A percentile compares a stretch with the other conserved stretches of the same genome.
Conservation (phyloP, 2,113 vertebrate species). For the Abramis brama region DNA sequence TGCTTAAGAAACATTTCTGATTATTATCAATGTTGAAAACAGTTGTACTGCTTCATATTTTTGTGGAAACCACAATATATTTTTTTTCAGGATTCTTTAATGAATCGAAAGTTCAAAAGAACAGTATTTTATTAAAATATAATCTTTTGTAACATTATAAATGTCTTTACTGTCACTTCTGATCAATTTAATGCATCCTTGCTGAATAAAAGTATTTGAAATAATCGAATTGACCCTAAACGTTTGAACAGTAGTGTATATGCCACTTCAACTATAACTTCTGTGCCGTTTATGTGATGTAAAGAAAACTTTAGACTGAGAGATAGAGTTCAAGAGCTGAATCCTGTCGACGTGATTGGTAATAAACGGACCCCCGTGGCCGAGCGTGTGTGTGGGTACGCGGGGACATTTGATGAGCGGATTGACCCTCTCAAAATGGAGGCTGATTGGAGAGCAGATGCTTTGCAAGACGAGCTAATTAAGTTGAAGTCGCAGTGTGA, state of each 20-base stretch:
- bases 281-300: neutral
- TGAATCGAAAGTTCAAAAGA: neutral
- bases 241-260: neutral
- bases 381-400: neutral
- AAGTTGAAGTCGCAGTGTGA: constrained; percentile 42
- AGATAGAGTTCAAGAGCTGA: neutral
- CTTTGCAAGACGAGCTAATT: constrained; percentile 53
- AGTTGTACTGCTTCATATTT: neutral
- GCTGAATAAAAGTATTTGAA: neutral
- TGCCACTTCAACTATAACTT: neutral
- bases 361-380: neutral
- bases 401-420: constrained; percentile 38
- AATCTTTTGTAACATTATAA: neutral
- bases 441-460: constrained; percentile 60
- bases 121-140: too few species aligned
- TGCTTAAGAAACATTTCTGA: neutral
- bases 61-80: neutral
- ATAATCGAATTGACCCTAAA: neutral
- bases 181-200: neutral
- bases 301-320: neutral
- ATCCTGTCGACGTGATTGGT: neutral
- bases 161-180: neutral
- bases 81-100: neutral
- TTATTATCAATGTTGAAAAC: neutral
- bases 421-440: constrained; percentile 51